These are phyloP conservation scores for Platycheirus rosarum DNA, from an alignment of 2,888 invertebrate species.

Conservation along the genomic window DNA sequence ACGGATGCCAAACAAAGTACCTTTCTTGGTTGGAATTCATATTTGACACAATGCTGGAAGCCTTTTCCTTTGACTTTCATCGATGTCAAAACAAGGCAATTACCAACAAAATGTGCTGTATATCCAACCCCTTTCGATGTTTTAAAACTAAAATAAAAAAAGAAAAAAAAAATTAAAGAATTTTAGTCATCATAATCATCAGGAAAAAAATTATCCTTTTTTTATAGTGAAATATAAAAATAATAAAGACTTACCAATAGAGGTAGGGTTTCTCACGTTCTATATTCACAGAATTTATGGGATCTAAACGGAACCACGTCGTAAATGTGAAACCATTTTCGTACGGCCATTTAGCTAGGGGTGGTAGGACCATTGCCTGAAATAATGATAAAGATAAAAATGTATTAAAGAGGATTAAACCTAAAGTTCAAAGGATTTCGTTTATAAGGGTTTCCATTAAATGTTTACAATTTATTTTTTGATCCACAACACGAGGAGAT, in stretches of 20 bases:
- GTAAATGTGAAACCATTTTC: constrained; percentile 99
- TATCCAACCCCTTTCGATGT: constrained; percentile 99
- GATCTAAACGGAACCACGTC: constrained; percentile 99
- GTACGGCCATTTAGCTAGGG: constrained; percentile 98
- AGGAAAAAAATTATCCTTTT: background rate
- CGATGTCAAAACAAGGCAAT: constrained; percentile 98
- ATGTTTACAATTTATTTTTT: constrained; percentile 23
- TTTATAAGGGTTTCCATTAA: background rate
- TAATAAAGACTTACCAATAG: constrained; percentile 90
- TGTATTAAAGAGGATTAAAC: constrained; percentile 29
- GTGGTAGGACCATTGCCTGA: constrained; percentile 98
- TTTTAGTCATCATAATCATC: constrained; percentile 15
- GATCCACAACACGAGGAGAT: background rate
- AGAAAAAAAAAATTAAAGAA: constrained; percentile 2
- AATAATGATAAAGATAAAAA: constrained; percentile 34
- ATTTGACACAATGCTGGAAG: constrained; percentile 99
- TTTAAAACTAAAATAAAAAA: constrained; percentile 90
- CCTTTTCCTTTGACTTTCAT: constrained; percentile 99
- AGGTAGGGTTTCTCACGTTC: constrained; percentile 99
- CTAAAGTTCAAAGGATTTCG: constrained; percentile 16
- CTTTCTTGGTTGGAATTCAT: constrained; percentile 99
- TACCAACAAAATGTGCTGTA: constrained; percentile 99
- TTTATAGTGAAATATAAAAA: background rate
- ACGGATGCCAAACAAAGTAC: constrained; percentile 82
- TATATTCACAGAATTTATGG: constrained; percentile 98